Evolutionary conservation across 2,797 vertebrate genomes (phyloP).

Genomic region (Labeo calbasu): DNA sequence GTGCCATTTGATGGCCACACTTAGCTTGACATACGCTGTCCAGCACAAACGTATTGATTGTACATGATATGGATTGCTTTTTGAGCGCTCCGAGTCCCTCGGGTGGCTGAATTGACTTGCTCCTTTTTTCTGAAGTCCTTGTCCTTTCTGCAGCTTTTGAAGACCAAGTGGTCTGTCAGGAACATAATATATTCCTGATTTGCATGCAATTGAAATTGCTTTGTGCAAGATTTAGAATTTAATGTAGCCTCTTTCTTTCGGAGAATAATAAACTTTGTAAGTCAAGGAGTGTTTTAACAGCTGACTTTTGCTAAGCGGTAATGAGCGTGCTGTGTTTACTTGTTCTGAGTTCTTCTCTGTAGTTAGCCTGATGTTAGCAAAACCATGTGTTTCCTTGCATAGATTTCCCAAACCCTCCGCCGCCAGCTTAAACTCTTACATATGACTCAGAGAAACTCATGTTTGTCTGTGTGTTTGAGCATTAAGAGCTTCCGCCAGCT

Average conservation of each 20-base stretch:
- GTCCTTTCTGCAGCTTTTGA: not conserved
- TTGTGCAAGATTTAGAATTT: not conserved
- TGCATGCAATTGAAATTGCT: not conserved
- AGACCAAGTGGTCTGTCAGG: not conserved
- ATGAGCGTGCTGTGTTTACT: slow-evolving; percentile 18
- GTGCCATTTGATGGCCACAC: not conserved
- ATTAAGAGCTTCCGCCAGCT: slow-evolving; percentile 11
- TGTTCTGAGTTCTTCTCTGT: slow-evolving; percentile 8
- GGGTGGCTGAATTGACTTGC: not conserved
- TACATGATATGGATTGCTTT: slow-evolving; percentile 16
- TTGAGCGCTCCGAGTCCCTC: not conserved
- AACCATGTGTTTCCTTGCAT: slow-evolving; percentile 23
- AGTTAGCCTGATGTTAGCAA: slow-evolving; percentile 14
- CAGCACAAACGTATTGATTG: slow-evolving; percentile 30
- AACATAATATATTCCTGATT: not conserved
- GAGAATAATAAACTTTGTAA: not conserved
- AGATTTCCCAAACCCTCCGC: slow-evolving; percentile 7
- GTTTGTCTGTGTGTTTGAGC: slow-evolving; percentile 23
- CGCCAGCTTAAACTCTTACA: slow-evolving; percentile 43
- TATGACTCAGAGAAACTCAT: slow-evolving; percentile 24
- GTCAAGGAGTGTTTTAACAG: slow-evolving; percentile 26
- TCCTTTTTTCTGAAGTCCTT: not conserved
- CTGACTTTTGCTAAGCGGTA: slow-evolving; percentile 18
- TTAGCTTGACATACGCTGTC: slow-evolving; percentile 13
- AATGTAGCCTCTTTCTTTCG: not conserved